Conservation (phyloP, 2,888 invertebrate genomes). For the Sarcophaga subvicina region DNA sequence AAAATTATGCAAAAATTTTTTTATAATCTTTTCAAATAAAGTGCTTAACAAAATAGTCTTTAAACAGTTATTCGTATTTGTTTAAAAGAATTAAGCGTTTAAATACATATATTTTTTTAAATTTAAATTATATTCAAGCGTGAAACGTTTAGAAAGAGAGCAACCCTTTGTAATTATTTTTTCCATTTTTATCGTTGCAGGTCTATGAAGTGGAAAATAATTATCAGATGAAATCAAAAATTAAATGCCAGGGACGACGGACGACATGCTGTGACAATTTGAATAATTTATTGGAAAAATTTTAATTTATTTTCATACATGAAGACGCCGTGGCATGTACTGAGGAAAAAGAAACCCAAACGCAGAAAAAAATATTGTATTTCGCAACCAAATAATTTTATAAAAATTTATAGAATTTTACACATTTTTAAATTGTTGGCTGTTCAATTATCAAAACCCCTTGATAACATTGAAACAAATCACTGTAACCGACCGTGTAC, state of each 20-base stretch:
- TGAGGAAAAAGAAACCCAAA: background rate
- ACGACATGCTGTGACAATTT: conserved; percentile 35
- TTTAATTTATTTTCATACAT: background rate
- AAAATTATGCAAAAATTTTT: conserved; percentile 11
- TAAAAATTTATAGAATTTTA: no score
- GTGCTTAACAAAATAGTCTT: conserved; percentile 29
- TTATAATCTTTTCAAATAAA: background rate
- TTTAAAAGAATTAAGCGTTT: conserved; percentile 13
- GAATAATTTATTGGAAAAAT: background rate
- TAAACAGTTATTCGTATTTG: background rate
- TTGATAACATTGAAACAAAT: background rate
- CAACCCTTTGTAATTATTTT: background rate
- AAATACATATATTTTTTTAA: conserved; percentile 2
- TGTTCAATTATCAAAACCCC: no score
- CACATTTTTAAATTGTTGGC: no score
- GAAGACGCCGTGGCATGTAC: background rate
- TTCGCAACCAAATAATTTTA: background rate
- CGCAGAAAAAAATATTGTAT: background rate
- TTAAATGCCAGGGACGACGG: background rate
- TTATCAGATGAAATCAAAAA: background rate
- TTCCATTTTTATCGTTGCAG: conserved; percentile 15
- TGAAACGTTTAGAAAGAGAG: background rate
- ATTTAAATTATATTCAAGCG: background rate
- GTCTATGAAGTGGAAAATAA: conserved; percentile 6
- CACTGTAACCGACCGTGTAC: background rate